phyloP scores from a whole-genome alignment of 2,113 vertebrate species.

The Penelope pileata region DNA sequence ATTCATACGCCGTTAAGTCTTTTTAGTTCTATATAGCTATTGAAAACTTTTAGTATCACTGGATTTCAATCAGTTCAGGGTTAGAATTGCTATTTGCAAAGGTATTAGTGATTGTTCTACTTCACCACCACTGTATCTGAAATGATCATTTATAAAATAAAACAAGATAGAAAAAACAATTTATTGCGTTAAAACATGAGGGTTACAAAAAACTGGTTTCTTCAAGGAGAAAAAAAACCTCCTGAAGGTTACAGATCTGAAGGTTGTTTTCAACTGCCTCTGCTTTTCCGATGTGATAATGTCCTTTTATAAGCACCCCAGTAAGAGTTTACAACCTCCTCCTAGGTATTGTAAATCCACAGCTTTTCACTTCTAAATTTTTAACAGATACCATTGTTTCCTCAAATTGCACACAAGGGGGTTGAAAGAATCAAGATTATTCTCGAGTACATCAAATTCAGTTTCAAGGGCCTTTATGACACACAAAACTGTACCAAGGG shows the following conservation, averaged over 20 bases:
- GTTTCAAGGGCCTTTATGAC: constrained; percentile 56
- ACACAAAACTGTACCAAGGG: constrained; percentile 21
- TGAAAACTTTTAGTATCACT: background rate
- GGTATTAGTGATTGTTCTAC: background rate
- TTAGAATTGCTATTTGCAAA: background rate
- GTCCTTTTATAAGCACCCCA: constrained; percentile 52
- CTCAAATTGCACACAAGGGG: constrained; percentile 54
- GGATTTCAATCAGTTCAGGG: background rate
- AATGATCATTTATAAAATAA: background rate
- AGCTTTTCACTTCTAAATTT: constrained; percentile 57
- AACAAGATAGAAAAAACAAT: background rate
- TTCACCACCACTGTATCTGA: background rate
- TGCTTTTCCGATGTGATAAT: constrained; percentile 33
- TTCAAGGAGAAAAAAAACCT: constrained; percentile 32
- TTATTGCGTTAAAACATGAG: background rate
- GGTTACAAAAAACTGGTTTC: background rate
- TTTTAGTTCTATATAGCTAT: background rate
- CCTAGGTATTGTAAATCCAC: constrained; percentile 67
- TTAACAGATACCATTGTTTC: constrained; percentile 64
- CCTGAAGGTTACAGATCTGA: constrained; percentile 43
- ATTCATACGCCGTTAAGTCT: background rate
- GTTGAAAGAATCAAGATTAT: constrained; percentile 37
- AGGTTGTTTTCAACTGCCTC: constrained; percentile 42
- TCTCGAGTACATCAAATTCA: constrained; percentile 58
- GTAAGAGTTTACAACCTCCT: constrained; percentile 61